Base-by-base conservation (phyloP, 2,797 vertebrate genomes). In the Sebastes cheni region DNA sequence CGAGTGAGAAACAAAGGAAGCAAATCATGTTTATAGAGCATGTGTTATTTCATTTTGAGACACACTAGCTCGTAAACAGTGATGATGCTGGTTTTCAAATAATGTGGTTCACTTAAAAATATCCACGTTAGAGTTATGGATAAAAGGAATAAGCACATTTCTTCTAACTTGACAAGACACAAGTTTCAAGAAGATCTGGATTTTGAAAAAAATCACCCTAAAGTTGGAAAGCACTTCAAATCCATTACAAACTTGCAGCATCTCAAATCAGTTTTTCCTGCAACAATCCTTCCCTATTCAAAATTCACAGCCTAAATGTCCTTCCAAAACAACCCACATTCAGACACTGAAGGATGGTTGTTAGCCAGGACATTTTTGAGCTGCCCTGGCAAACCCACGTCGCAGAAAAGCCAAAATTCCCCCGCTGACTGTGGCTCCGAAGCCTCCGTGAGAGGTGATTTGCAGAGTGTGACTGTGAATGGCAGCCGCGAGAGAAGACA, bases 311-410 rank as follows among this genome's bases (percentile, higher is more conserved):
- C 74, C 66, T 72, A 67, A 83, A 85, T 69, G 85, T 85, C 86
- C 85, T 88, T 90, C 83, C 86, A 89, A 84, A 88, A 70, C 2
- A 81, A 61, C 79, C 79, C 90, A 86, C 87, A 83, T 66, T 84
- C 61, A 88, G 83, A 86, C 80, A 82, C 64, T 82, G 84, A 88
- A 78, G 69, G 82, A 75, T 82, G 87, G 75, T 85, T 82, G 87
- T 88, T 85, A 64, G 84, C 87, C 88, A 81, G 83, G 88, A 91
- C 85, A 85, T 89, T 90, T 36, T 85, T 85, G 79, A 93, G 87
- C 75, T 71, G 82, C 81, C 85, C 86, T 91, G 90, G 92, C 85
- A 86, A 64, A 80, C 2, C 1, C 52, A 36, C 52, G 3, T 12
- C 11, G 27, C 30, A 59, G 66, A 77, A 77, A 77, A 89, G 88